Conservation (phyloP, 2,113 vertebrate genomes). For the Amblyopsis rosae region DNA sequence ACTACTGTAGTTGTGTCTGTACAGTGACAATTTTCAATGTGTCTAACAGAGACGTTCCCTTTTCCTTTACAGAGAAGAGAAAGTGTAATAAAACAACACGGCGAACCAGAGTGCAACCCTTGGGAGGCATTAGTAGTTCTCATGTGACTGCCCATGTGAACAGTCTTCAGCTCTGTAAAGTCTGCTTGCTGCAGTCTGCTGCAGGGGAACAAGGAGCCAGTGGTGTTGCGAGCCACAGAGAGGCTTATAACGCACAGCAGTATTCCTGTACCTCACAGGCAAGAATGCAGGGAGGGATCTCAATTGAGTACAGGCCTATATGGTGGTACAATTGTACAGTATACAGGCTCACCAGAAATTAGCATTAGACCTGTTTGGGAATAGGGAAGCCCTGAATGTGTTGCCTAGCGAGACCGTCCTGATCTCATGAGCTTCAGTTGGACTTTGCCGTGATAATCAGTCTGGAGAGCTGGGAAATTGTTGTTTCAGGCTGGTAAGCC, state of each 20-base stretch:
- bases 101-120: conserved; percentile 41
- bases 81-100: conserved; percentile 44
- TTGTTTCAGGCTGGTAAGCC: too few species aligned
- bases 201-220: conserved; percentile 48
- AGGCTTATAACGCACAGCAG: not conserved
- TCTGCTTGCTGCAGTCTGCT: conserved; percentile 39
- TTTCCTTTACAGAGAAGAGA: conserved; percentile 32
- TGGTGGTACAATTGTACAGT: too few species aligned
- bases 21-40: conserved; percentile 37
- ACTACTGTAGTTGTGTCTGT: conserved; percentile 33
- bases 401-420: too few species aligned
- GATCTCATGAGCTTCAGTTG: too few species aligned
- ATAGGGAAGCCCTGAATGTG: too few species aligned
- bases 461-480: too few species aligned
- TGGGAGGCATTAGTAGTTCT: conserved; percentile 57
- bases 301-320: too few species aligned
- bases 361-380: too few species aligned
- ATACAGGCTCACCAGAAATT: too few species aligned
- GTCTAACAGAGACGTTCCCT: conserved; percentile 40
- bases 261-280: conserved; percentile 37
- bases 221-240: conserved; percentile 17
- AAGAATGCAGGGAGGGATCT: conserved; percentile 11
- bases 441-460: too few species aligned
- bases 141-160: conserved; percentile 60
- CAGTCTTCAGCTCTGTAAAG: conserved; percentile 51